Conservation (phyloP, 2,888 invertebrate genomes). For the Minunthozetes semirufus region DNA sequence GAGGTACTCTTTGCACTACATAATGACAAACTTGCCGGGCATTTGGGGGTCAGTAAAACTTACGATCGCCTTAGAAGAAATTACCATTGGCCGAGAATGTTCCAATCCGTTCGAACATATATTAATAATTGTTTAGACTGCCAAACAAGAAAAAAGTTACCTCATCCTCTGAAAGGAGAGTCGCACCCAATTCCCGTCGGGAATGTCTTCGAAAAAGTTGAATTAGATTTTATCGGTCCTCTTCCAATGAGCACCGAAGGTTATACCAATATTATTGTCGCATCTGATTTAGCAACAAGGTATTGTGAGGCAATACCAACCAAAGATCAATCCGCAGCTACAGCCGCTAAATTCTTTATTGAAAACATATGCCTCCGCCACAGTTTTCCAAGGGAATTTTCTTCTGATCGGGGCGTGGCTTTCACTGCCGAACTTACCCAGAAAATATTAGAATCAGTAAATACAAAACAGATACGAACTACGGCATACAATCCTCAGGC, state of each 20-base stretch:
- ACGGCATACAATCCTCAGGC: constrained; percentile 34
- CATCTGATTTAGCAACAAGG: background rate
- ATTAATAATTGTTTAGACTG: background rate
- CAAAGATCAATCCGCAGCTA: background rate
- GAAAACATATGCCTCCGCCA: constrained; percentile 27
- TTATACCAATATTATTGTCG: background rate
- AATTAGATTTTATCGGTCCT: background rate
- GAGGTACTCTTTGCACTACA: background rate
- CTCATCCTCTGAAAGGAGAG: background rate
- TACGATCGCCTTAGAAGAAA: background rate
- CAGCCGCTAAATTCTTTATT: constrained; percentile 26
- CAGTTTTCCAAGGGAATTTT: constrained; percentile 26
- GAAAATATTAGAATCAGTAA: constrained; percentile 13
- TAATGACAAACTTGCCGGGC: background rate
- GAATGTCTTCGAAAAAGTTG: background rate
- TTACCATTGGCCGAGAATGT: constrained; percentile 18
- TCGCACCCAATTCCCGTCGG: background rate
- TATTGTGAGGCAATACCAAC: background rate
- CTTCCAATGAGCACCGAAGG: background rate
- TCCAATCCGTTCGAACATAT: background rate
- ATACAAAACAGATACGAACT: constrained; percentile 29
- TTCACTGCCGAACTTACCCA: constrained; percentile 15
- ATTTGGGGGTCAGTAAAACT: background rate
- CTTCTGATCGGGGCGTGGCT: constrained; percentile 13
- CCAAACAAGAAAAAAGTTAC: background rate